Base-by-base conservation (phyloP, 1,140 invertebrate genomes). In the Dreissena rostriformis region DNA sequence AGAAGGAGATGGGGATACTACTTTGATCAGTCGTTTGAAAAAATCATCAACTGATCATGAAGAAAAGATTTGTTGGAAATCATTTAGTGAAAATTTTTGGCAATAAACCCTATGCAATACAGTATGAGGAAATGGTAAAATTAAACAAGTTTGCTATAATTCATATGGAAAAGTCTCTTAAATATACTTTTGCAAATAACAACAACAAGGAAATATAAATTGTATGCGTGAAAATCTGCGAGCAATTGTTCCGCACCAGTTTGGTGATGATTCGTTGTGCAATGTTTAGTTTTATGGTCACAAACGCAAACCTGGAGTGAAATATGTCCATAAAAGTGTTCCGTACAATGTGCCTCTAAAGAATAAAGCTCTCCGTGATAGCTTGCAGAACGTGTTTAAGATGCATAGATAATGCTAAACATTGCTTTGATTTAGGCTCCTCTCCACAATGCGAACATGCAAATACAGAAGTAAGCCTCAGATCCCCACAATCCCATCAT, bases 11-110 rank as follows among this genome's bases (percentile, higher is more conserved):
- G 68, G 68, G 10, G 29, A 71, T 39, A 71, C 28, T 28, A 71
- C 68, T 39, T 39, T 71, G 15, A 14, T 71, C 14, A 15, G 24
- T 14, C 28, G 68, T 15, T 24, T 53, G 12, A 28, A 71, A 39
- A 71, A 71, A n/a, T 19, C 28, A 26, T 10, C 22, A 51, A 5
- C 49, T 77, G 29, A 65, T n/a, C n/a, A 29, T 77, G 57, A 71
- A 71, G 49, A 71, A 71, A 52, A 71, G 39, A 39, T 71, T 22
- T 71, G 68, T 29, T 71, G 49, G 49, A 71, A 71, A 71, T 22
- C 68, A 71, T 39, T 24, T 71, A 7, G 28, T 71, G 29, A 71
- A 71, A 71, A 71, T n/a, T 15, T 28, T 71, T 29, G 29, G 68
- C 29, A 71, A 71, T 29, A 24, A 28, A 15, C 28, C 49, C 7